A percentile compares a stretch with the other conserved stretches of the same genome.
Evolutionary conservation across 2,113 vertebrate species (phyloP).

Genomic region (Piliocolobus tephrosceles): DNA sequence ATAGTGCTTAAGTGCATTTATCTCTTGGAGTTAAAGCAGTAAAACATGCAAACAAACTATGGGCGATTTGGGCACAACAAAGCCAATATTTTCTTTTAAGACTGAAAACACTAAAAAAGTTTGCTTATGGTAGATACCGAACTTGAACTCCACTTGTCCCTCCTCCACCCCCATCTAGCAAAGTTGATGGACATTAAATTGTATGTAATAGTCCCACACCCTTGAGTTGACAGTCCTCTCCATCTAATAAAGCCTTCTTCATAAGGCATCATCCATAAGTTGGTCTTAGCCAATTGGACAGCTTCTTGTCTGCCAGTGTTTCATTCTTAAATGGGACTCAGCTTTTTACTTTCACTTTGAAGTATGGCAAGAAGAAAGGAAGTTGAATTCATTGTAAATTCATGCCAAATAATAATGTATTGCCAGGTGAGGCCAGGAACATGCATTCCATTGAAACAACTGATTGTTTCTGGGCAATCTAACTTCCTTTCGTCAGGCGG

Average conservation of each 20-base stretch:
- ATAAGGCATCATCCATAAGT: not conserved
- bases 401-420: not conserved
- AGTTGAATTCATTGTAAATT: not conserved
- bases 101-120: not conserved
- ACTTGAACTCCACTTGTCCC: not conserved
- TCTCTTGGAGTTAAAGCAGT: not conserved
- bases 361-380: not conserved
- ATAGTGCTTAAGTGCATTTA: constrained; percentile 25
- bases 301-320: not conserved
- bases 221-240: not conserved
- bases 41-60: not conserved
- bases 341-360: not conserved
- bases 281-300: not conserved
- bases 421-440: not conserved
- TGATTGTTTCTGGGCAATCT: not conserved
- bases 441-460: not conserved
- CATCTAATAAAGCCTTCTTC: not conserved
- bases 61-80: not conserved
- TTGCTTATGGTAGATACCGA: not conserved
- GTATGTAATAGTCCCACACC: not conserved
- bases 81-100: not conserved
- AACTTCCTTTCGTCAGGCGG: not conserved
- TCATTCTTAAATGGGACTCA: not conserved
- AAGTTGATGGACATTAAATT: not conserved
- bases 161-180: not conserved